Conservation (phyloP, 2,888 invertebrate species). For the Pristionchus fissidentatus region DNA sequence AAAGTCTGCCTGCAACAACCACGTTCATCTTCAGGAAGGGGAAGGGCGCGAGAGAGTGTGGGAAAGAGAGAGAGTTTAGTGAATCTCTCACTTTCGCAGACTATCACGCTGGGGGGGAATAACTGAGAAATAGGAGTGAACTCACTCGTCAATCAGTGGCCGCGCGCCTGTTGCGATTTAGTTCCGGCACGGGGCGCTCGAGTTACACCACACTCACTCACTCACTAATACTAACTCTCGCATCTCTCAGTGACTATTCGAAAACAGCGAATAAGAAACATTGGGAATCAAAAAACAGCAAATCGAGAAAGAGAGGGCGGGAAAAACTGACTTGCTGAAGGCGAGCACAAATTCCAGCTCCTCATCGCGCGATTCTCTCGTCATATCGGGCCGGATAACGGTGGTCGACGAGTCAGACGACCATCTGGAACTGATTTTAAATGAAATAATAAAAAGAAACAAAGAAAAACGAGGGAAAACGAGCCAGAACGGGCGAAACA, state of each 20-base stretch:
- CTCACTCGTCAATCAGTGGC: neutral
- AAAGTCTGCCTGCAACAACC: conserved; percentile 55
- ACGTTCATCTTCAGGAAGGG: neutral
- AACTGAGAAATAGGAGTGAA: neutral
- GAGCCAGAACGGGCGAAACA: neutral
- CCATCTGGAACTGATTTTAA: neutral
- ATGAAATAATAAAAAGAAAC: neutral
- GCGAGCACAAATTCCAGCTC: conserved; percentile 60
- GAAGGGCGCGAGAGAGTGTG: neutral
- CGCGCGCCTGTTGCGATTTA: conserved; percentile 10
- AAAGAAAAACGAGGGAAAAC: neutral
- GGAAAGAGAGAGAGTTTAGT: neutral
- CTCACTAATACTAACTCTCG: neutral
- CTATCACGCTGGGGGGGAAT: neutral
- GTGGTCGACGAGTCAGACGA: neutral
- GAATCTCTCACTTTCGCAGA: neutral
- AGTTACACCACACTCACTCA: neutral
- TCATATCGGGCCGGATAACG: neutral
- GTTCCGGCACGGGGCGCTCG: neutral
- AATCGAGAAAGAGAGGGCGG: neutral
- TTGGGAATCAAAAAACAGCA: neutral
- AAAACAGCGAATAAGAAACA: neutral
- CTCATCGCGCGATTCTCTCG: conserved; percentile 50
- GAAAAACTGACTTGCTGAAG: conserved; percentile 55
- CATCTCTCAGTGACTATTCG: neutral